Conservation (phyloP, 1,140 invertebrate species). For the Monochamus saltuarius region DNA sequence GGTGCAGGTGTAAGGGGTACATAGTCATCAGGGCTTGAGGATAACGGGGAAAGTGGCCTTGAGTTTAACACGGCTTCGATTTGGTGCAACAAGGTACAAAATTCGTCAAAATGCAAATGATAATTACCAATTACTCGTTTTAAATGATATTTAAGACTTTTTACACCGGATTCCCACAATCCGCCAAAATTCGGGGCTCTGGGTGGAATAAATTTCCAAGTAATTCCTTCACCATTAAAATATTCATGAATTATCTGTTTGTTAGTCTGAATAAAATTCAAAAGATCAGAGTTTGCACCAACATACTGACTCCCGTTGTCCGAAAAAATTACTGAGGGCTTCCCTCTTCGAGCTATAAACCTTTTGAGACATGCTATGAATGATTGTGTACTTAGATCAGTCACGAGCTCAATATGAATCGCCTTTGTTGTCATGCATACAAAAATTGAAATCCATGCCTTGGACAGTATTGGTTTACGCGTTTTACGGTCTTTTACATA, state of each 20-base stretch:
- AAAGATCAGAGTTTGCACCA: constrained; percentile 11
- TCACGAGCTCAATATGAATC: constrained; percentile 46
- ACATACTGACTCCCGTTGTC: constrained; percentile 31
- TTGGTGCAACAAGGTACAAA: constrained; percentile 35
- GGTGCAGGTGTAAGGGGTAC: constrained; percentile 28
- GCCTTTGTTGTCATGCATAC: constrained; percentile 41
- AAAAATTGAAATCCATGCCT: constrained; percentile 40
- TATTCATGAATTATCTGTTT: not conserved
- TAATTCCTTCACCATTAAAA: constrained; percentile 7
- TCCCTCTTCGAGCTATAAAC: constrained; percentile 42
- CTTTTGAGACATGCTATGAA: constrained; percentile 40
- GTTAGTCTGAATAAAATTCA: not conserved
- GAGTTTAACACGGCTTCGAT: constrained; percentile 35
- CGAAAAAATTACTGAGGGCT: constrained; percentile 33
- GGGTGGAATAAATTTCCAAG: constrained; percentile 41
- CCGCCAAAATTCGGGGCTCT: constrained; percentile 51
- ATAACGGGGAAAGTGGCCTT: constrained; percentile 24
- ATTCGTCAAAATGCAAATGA: constrained; percentile 32
- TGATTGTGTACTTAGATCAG: constrained; percentile 23
- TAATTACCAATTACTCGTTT: constrained; percentile 30
- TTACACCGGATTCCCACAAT: constrained; percentile 50
- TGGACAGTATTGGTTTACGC: constrained; percentile 25
- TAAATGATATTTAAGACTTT: constrained; percentile 48
- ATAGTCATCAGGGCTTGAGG: constrained; percentile 30
- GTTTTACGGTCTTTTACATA: constrained; percentile 30